Base-by-base conservation (phyloP, 2,113 vertebrate genomes). In the Hiodon alosoides region DNA sequence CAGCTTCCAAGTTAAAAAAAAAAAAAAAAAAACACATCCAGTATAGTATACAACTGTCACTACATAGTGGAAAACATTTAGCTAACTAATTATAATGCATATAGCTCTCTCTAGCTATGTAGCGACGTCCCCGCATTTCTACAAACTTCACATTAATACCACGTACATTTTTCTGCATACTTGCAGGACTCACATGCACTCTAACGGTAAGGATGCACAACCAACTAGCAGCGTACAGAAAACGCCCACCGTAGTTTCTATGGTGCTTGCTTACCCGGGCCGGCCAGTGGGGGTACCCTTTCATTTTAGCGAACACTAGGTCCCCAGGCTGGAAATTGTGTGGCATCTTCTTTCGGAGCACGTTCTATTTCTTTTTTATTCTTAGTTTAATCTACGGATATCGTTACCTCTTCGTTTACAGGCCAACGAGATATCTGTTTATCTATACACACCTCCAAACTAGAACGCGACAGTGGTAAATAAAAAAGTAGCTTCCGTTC, bases 281-380 rank as follows among this genome's bases (percentile, higher is more conserved):
- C 83, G 93, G 93, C 93, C 93, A 94, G 85, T 93, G 92, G 72
- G 93, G 93, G 84, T 93, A 93, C 69, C 93, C 93, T 89, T 94
- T 94, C 93, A 94, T 89, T 83, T 90, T 92, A 57, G 87, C 90
- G 85, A 89, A 89, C 77, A 92, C 91, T 77, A 91, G 83, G 85
- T 93, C 91, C 73, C 92, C 92, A 68, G 94, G 91, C 86, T 93
- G 93, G 85, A 96, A 96, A 84, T 89, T 92, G 87, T 93, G 91
- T 52, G 94, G 93, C 94, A 94, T 95, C 66, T 79, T 83, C 31
- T 31, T 31, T 31, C 31, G 31, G 76, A 48, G 54, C 80, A 81
- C 83, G 79, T 62, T 11, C 3, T 5, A 31, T 31, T 31, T 31
- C 11, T 3, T 31, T 76, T 31, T 17, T 61, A 51, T 82, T 76